Percentiles rank a stretch among this genome's conserved stretches.
These are phyloP conservation scores for Scolopax bukidnonensis DNA, from an alignment of 2,797 vertebrate genomes.

Conservation along the genomic window DNA sequence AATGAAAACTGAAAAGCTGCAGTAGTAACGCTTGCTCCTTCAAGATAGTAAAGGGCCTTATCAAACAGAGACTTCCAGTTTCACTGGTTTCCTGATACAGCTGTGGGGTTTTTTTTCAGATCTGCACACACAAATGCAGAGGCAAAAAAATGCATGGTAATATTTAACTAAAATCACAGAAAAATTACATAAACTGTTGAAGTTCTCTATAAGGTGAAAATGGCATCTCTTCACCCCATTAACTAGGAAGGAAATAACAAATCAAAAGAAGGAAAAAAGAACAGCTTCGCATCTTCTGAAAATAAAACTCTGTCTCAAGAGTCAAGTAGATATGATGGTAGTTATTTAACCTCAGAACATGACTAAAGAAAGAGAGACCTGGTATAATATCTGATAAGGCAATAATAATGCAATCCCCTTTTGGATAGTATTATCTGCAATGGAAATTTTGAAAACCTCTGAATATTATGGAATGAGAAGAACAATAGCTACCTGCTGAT, in stretches of 20 bases:
- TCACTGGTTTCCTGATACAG: neutral
- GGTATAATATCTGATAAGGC: neutral
- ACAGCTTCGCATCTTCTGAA: neutral
- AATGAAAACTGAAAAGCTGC: neutral
- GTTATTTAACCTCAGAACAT: neutral
- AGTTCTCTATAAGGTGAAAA: neutral
- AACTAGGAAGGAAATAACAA: neutral
- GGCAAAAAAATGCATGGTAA: accelerated
- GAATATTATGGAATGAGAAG: constrained; percentile 8
- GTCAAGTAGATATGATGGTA: neutral
- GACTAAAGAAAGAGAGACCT: neutral
- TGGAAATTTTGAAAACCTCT: constrained; percentile 18
- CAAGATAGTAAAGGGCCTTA: neutral
- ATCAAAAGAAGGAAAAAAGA: neutral
- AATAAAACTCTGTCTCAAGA: neutral
- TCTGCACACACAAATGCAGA: neutral
- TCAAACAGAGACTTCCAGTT: neutral
- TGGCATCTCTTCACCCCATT: neutral
- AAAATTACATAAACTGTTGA: neutral
- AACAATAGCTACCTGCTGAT: constrained; percentile 36
- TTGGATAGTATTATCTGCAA: neutral
- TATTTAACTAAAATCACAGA: neutral
- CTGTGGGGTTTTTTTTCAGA: neutral
- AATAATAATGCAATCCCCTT: neutral
- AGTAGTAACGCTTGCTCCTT: neutral